A percentile compares a stretch with the other conserved stretches of the same genome.
These are phyloP conservation scores for Myrmecophaga tridactyla DNA, from an alignment of 2,113 vertebrate genomes.

Conservation along the genomic window DNA sequence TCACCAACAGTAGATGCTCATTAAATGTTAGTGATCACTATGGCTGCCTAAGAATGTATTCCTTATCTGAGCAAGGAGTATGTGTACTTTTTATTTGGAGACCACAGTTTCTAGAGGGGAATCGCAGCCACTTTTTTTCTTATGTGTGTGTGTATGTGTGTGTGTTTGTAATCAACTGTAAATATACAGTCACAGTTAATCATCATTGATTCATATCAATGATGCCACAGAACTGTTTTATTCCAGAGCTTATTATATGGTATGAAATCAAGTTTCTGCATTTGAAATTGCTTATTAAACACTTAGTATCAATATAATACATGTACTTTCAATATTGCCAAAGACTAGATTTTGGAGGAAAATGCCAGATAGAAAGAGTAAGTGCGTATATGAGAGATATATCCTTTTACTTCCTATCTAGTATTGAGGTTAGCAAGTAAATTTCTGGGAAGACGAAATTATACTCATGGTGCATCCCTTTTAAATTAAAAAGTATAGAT, in stretches of 20 bases:
- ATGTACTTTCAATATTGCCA: not conserved
- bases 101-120: not conserved
- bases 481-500: not conserved
- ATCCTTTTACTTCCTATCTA: not conserved
- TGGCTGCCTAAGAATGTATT: not conserved
- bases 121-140: not conserved
- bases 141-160: not conserved
- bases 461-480: not conserved
- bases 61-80: not conserved
- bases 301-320: not conserved
- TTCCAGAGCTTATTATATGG: not conserved
- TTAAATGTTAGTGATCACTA: not conserved
- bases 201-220: not conserved
- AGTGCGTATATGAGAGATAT: not conserved
- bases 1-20: not conserved
- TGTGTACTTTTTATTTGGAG: not conserved
- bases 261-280: not conserved
- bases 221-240: not conserved
- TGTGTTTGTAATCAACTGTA: not conserved
- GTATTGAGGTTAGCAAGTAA: not conserved
- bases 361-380: not conserved
- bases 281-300: slow-evolving; percentile 41
- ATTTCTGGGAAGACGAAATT: not conserved
- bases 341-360: not conserved
- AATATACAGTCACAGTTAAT: not conserved